A percentile compares a stretch with the other conserved stretches of the same genome.
Conservation (phyloP, 2,797 vertebrate genomes). For the Malurus leucopterus region DNA sequence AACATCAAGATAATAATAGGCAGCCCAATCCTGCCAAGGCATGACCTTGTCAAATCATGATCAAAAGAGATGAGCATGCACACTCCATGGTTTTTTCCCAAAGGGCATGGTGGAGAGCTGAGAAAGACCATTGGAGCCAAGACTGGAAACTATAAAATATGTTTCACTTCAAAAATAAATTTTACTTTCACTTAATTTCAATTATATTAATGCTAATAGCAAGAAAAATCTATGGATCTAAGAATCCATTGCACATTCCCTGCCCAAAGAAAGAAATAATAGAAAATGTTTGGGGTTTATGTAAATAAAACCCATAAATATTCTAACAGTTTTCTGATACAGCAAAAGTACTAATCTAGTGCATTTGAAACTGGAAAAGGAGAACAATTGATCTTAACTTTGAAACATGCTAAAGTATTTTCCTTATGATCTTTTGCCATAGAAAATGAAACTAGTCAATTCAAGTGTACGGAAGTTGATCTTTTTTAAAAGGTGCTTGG, state of each 20-base stretch:
- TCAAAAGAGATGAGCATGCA: conserved; percentile 29
- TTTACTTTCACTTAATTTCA: conserved; percentile 8
- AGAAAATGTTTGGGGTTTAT: not conserved
- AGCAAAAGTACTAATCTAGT: not conserved
- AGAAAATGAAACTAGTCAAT: conserved; percentile 44
- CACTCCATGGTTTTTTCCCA: not conserved
- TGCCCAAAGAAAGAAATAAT: conserved; percentile 8
- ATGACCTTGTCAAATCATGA: conserved; percentile 41
- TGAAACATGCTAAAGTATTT: conserved; percentile 50
- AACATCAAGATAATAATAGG: conserved; percentile 32
- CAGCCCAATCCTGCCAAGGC: conserved; percentile 8
- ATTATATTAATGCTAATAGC: not conserved
- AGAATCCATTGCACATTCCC: not conserved
- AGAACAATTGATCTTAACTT: conserved; percentile 50
- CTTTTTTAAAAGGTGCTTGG: conserved; percentile 55
- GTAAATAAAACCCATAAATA: conserved; percentile 18
- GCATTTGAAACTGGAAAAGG: conserved; percentile 27
- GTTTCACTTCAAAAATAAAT: not conserved
- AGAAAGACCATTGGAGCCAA: not conserved
- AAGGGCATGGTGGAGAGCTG: not conserved
- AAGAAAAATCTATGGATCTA: not conserved
- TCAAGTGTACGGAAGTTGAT: conserved; percentile 31
- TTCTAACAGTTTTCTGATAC: conserved; percentile 28
- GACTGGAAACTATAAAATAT: not conserved
- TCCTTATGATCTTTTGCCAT: conserved; percentile 52